These are phyloP conservation scores for Candoia aspera DNA, from an alignment of 2,113 vertebrate species.

Conservation along the genomic window DNA sequence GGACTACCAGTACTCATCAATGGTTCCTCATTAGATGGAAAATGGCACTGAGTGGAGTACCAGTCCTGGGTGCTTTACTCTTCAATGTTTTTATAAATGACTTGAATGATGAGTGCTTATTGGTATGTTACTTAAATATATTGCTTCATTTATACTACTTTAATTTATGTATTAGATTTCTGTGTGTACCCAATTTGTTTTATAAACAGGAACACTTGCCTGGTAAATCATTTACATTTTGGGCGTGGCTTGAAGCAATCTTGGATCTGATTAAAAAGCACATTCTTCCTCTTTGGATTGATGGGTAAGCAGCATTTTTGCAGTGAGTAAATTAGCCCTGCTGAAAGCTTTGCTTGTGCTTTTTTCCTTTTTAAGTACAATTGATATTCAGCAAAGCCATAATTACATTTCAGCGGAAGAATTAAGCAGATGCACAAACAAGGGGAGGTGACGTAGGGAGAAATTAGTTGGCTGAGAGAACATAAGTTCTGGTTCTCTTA, in stretches of 20 bases:
- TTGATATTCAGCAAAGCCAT: neutral
- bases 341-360: neutral
- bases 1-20: neutral
- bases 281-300: conserved; percentile 95
- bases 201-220: conserved; percentile 87
- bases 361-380: conserved; percentile 14
- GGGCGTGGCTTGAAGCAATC: conserved; percentile 96
- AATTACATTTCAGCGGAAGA: neutral
- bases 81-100: neutral
- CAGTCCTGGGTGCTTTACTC: neutral
- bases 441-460: neutral
- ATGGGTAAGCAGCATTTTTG: conserved; percentile 80
- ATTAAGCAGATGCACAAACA: neutral
- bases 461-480: neutral
- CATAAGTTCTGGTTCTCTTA: neutral
- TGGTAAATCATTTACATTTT: conserved; percentile 94
- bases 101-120: neutral
- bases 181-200: neutral
- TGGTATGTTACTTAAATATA: neutral
- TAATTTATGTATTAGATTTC: neutral
- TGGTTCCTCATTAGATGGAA: neutral
- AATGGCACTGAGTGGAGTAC: neutral
- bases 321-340: neutral
- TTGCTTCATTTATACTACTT: neutral
- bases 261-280: conserved; percentile 97